Evolutionary conservation across 2,797 vertebrate genomes (phyloP), one percentile per base, ranked within the genome.

Genomic region (Alca torda): DNA sequence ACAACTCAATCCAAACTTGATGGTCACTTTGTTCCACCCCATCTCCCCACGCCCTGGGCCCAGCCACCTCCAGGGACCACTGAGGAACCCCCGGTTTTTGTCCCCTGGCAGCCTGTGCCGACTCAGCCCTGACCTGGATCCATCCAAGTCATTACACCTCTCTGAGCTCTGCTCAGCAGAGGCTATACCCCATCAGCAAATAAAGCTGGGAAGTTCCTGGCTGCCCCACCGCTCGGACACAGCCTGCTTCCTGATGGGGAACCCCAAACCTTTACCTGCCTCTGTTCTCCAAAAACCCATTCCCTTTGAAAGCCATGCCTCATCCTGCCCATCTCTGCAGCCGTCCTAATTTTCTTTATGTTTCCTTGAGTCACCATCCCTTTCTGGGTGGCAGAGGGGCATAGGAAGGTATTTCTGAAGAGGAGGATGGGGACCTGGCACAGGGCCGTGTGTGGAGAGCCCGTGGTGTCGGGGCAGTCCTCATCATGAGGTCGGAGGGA

Each of bases 141-240:
- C 39, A 54, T 35, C 9, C 65, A 70, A 63, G 21, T 28, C 46
- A 92, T 24, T 39, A 30, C 30, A 78, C 5, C 25, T 11, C 33
- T 73, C 68, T n/a, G 76, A 65, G 39, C 26, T 80, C 28, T 0
- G 4, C 23, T 86, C 68, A 79, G 35, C 0, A 0, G 21, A 78
- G 33, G 30, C 57, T 86, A 90, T 50, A 68, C 45, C 41, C n/a
- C 10, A 4, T 57, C 53, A 89, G 8, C 45, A 93, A 89, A 91
- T 68, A 87, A 59, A 82, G 30, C 24, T 72, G 63, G 30, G 26
- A 92, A 82, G 30, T 82, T 30, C 33, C 35, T 6, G 21, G n/a
- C 65, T 88, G 41, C 9, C 39, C 43, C 13, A 63, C 0, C 0
- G 13, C 46, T 74, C 4, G 2, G 28, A 45, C 24, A 69, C 19